These are phyloP conservation scores for Nephrotoma appendiculata DNA, from an alignment of 2,888 invertebrate species.

Conservation along the genomic window DNA sequence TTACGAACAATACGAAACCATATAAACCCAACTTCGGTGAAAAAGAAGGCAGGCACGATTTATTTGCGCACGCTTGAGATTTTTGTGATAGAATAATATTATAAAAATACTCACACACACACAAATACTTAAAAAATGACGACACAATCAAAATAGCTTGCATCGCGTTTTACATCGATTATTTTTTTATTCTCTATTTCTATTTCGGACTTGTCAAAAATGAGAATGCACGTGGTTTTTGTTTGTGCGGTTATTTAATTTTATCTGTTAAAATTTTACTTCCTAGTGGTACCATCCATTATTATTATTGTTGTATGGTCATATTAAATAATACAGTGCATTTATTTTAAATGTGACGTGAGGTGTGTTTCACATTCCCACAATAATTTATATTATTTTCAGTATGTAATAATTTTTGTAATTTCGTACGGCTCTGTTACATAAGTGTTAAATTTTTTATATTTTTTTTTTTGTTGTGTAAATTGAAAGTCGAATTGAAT, in stretches of 20 bases:
- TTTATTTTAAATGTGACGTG: background rate
- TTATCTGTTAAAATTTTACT: background rate
- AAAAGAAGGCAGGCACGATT: background rate
- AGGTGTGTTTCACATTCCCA: background rate
- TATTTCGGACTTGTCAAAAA: background rate
- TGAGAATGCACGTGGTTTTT: background rate
- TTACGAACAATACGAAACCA: background rate
- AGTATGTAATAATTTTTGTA: background rate
- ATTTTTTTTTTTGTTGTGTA: background rate
- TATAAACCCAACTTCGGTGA: background rate
- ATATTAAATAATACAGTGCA: background rate
- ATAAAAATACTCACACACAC: background rate
- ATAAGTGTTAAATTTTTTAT: background rate
- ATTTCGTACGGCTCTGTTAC: background rate
- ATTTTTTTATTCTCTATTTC: background rate
- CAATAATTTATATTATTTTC: too few species aligned
- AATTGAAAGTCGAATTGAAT: background rate
- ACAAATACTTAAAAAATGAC: background rate
- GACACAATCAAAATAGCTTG: background rate
- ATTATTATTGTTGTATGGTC: too few species aligned
- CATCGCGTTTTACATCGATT: background rate
- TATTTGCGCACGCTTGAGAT: background rate
- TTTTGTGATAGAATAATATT: background rate
- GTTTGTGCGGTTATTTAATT: background rate
- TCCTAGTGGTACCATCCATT: background rate